Evolutionary conservation across 2,113 vertebrate species (phyloP), one percentile per base, ranked within the genome.

Genomic region (Suncus etruscus): DNA sequence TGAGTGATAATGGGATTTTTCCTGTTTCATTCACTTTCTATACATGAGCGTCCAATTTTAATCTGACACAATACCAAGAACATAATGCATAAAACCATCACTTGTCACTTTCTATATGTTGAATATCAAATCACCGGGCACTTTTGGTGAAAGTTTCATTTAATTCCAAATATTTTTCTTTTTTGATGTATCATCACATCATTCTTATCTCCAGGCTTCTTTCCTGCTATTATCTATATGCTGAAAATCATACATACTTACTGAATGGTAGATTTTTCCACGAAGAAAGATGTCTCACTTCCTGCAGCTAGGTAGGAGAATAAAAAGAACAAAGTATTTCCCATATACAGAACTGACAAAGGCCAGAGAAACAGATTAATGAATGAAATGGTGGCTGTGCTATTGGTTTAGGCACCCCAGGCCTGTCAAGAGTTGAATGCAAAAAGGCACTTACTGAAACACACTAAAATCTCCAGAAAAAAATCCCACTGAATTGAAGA

Each of bases 71-170:
- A 68, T 31, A 12, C 25, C n/a, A 82, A 61, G 32, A 29, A 16
- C 22, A 15, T 2, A 79, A 48, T 9, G 18, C 29, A 32, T 1
- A 31, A 66, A 78, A 10, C 51, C 58, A 84, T 31, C 6, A 2
- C 18, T 70, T 70, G 75, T 32, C 32, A 61, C 15, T 68, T 48
- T 54, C 20, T 29, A 24, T 1, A 73, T 45, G 18, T 20, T 27
- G 54, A 63, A 25, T 39, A 69, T 78, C 31, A 39, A 66, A 83
- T 80, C 11, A 8, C 63, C 6, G 16, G 54, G 29, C 9, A 27
- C 65, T 72, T 90, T 39, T 25, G 87, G n/a, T 20, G 6, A 24
- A 74, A 54, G 84, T 54, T 77, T 84, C 69, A 76, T 11, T 91
- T 61, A 22, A 63, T 83, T 87, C 32, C 61, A 82, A 83, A 8